These are phyloP conservation scores for Hemicordylus capensis DNA, from an alignment of 2,113 vertebrate genomes.

Conservation along the genomic window DNA sequence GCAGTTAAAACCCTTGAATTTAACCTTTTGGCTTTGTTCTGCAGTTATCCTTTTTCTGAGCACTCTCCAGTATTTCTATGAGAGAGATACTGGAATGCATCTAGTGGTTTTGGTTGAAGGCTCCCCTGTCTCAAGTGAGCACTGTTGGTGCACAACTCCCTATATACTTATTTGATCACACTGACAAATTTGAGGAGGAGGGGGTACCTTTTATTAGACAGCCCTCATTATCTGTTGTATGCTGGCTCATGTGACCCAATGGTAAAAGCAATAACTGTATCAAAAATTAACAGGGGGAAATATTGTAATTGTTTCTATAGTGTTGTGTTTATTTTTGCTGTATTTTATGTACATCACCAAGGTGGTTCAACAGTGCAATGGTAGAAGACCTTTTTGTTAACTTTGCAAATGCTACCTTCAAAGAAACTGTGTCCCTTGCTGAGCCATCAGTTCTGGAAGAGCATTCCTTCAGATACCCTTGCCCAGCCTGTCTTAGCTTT, in stretches of 20 bases:
- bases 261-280: not conserved
- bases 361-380: not conserved
- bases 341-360: too few relatives aligned
- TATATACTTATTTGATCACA: not conserved
- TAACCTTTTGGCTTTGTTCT: not conserved
- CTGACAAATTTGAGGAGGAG: not conserved
- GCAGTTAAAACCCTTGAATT: too few relatives aligned
- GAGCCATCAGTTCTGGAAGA: not conserved
- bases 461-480: not conserved
- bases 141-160: not conserved
- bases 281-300: not conserved
- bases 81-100: not conserved
- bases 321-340: not conserved
- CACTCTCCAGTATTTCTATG: not conserved
- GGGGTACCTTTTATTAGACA: not conserved
- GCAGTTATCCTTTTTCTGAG: not conserved
- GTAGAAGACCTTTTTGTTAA: not conserved
- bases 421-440: fast-evolving
- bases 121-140: not conserved
- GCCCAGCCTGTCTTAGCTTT: fast-evolving
- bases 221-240: not conserved
- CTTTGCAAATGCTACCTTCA: not conserved
- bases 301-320: not conserved
- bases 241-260: not conserved
- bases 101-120: not conserved